phyloP scores from a whole-genome alignment of 1,140 invertebrate species.

The Potamilus streckersoni region DNA sequence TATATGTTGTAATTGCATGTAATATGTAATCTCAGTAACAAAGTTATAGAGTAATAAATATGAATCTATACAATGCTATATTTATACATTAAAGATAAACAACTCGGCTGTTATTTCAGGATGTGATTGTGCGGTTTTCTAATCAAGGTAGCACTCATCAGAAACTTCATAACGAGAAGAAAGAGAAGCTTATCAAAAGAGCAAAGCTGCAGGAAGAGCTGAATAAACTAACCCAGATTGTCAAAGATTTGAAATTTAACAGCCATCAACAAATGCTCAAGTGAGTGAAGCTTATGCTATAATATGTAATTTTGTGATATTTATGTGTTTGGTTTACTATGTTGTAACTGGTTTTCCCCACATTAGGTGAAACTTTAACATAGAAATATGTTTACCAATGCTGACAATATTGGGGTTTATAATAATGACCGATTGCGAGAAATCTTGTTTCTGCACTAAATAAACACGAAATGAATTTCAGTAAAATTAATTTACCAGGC shows the following conservation, averaged over 20 bases:
- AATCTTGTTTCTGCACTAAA: too few relatives aligned
- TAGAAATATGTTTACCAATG: too few relatives aligned
- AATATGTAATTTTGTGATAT: too few relatives aligned
- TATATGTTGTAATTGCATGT: too few relatives aligned
- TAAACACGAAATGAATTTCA: too few relatives aligned
- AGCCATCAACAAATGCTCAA: slow-evolving; percentile 37
- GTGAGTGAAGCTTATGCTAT: slow-evolving; percentile 9
- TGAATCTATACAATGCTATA: not conserved
- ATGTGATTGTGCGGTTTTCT: slow-evolving; percentile 34
- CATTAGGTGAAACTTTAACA: too few relatives aligned
- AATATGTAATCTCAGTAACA: too few relatives aligned
- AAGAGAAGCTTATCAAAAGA: slow-evolving; percentile 25
- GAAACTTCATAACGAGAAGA: slow-evolving; percentile 28
- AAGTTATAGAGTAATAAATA: not conserved
- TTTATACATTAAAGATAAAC: not conserved
- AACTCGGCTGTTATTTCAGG: slow-evolving; percentile 16
- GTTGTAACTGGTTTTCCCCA: too few relatives aligned
- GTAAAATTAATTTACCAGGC: too few relatives aligned
- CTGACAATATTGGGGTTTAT: too few relatives aligned
- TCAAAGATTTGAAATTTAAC: slow-evolving; percentile 47
- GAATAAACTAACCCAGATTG: slow-evolving; percentile 18
- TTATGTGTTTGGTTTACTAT: too few relatives aligned
- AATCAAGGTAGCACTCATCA: slow-evolving; percentile 39
- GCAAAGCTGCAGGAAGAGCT: slow-evolving; percentile 33
- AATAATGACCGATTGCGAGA: too few relatives aligned